Evolutionary conservation across 1,140 invertebrate species (phyloP), one percentile per base, ranked within the genome.

Genomic region (Wasmannia auropunctata): DNA sequence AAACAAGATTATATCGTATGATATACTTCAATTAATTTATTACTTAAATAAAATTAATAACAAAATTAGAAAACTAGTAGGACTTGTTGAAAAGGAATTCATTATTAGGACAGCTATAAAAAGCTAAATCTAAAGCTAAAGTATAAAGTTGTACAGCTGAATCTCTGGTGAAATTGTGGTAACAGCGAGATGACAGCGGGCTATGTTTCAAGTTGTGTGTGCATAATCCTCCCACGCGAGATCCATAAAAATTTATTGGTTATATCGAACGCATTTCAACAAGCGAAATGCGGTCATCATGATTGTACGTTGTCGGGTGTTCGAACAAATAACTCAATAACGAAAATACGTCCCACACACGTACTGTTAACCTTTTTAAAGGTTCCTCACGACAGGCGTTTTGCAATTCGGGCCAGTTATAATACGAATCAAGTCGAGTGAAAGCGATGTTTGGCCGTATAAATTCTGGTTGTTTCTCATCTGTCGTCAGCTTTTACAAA

Each of bases 391-490:
- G 46, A 54, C 77, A 46, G 70, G 16, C 67, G 74, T 89, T 88
- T 88, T 83, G 84, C 88, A 86, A 89, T 89, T 83, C n/a, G 31
- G 74, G 58, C 56, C 87, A 79, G 83, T 81, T 81, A 22, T 65
- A 75, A n/a, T 51, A 40, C 28, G 40, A 34, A 81, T 88, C 63
- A n/a, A n/a, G 65, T 56, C 54, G n/a, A 28, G 75, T 86, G 87
- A 89, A 91, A 92, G 69, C 67, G 83, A 63, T 75, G 76, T 86
- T 91, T 89, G 69, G 58, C 87, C 60, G 58, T 19, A 43, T 31
- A 46, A 81, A 85, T 88, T 90, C 43, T 37, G 65, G n/a, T 69
- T 69, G 43, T 19, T 14, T n/a, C 16, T 62, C 2, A 4, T 49
- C 25, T 46, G 16, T 72, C 31, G 34, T 40, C 5, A 6, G 14